Evolutionary conservation across 2,797 vertebrate genomes (phyloP), one percentile per base, ranked within the genome.

Genomic region (Dromococcyx pavoninus): DNA sequence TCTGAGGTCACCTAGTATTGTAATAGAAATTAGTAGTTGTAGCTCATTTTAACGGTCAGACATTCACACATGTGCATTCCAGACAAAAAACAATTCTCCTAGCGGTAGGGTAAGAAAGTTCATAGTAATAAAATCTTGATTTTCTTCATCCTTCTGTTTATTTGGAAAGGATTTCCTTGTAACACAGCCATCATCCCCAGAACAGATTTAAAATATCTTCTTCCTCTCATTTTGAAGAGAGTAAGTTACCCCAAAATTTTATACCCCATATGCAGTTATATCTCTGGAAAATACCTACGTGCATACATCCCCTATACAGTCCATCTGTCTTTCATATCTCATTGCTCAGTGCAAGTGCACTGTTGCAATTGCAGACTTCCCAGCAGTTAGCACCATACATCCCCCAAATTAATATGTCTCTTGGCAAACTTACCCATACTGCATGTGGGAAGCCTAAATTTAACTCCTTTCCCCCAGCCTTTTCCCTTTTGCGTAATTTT

Each of bases 381-480:
- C 4, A 0, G 67, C 1, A 1, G 3, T 74, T 57, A 77, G 46
- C 2, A 1, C 91, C 50, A 0, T 39, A 9, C 2, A 2, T 70
- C 77, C 73, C 74, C 24, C 62, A 90, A 60, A 82, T 87, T 66
- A 85, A 16, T 56, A 89, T 17, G 65, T 89, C 72, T 86, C 78
- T 35, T 89, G 75, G 93, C 81, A 88, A 54, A 54, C 61, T 89
- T 86, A 77, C 21, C 71, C 71, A 25, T 28, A 67, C 70, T 15
- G 2, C 66, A 50, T 84, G 66, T 79, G 79, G 76, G 70, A 94
- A 94, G 62, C 73, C 92, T 95, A 91, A 94, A 89, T 86, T 94
- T 96, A 94, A 81, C 58, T 95, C 66, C 66, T 89, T 89, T 86
- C 62, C 69, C 39, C 12, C 3, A 30, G 58, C 30, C 17, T 83